phyloP scores from a whole-genome alignment of 2,888 invertebrate genomes.

The Erpobdella octoculata region DNA sequence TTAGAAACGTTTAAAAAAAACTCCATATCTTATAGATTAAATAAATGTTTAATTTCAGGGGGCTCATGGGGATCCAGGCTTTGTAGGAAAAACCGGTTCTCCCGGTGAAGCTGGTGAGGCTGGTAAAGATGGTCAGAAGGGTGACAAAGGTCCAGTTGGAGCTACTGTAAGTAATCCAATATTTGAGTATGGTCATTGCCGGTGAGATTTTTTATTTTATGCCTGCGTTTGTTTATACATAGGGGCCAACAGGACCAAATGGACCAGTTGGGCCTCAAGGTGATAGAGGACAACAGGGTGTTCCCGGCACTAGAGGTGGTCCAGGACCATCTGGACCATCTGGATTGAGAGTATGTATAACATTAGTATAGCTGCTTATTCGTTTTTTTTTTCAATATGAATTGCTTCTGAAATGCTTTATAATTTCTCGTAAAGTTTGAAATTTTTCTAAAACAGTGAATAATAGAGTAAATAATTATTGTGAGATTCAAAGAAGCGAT shows the following conservation, averaged over 20 bases:
- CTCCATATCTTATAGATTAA: background rate
- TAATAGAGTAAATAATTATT: background rate
- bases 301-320: constrained; percentile 12
- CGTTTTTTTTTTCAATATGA: background rate
- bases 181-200: background rate
- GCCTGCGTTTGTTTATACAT: background rate
- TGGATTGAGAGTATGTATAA: constrained; percentile 4
- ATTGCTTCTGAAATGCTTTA: background rate
- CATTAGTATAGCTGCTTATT: background rate
- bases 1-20: background rate
- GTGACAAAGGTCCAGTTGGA: constrained; percentile 20
- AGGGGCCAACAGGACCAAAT: constrained; percentile 20
- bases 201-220: background rate
- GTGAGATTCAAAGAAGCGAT: no score
- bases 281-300: constrained; percentile 20
- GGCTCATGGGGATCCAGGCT: constrained; percentile 19
- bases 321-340: constrained; percentile 8
- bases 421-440: background rate
- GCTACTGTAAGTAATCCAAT: constrained; percentile 10
- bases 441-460: background rate
- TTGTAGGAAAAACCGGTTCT: constrained; percentile 25
- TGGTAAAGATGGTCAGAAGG: constrained; percentile 27
- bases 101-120: constrained; percentile 30
- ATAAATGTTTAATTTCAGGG: background rate
- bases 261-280: constrained; percentile 24